Evolutionary conservation across 2,888 invertebrate genomes (phyloP), one percentile per base, ranked within the genome.

Genomic region (Schizotus pectinicornis): DNA sequence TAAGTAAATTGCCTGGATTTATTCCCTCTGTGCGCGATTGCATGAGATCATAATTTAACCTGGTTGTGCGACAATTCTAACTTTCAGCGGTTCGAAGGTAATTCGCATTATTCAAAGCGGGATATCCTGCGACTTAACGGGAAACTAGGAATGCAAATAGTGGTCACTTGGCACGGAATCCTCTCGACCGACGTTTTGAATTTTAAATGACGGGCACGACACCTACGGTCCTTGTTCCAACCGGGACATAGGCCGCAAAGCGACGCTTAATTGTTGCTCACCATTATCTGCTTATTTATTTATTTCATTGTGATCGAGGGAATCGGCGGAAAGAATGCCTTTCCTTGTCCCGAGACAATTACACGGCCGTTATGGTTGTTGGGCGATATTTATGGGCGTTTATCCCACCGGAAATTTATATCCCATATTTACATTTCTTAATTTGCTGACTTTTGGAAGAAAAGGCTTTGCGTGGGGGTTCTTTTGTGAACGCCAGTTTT

Each of bases 71-170:
- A 35, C 36, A 35, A 35, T 11, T 35, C 11, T 6, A 35, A 35
- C 36, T 35, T 35, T 35, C 36, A 35, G 11, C 36, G 9, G 11
- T 35, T 35, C 6, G 6, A 35, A 35, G 11, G 36, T 11, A 35
- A 35, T 35, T 35, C 36, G 11, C 36, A 35, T 9, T 35, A 9
- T 35, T 35, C 36, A 35, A 22, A 22, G 22, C 22, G 22, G 22
- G 22, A 22, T 22, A 22, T 22, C 22, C 22, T 22, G 22, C 2
- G 22, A 22, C 22, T 22, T 22, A 22, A 22, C 36, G 35, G 22
- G 8, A 13, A 14, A 22, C 57, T 51, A 47, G 42, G 53, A 65
- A 68, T 67, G 66, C 64, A 65, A 68, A 67, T 67, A 51, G 49
- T 41, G 59, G 63, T 64, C 50, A 55, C 37, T 51, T 56, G 41